Percentiles rank a stretch among this genome's conserved stretches.
phyloP scores from a whole-genome alignment of 2,113 vertebrate species.

The Circaetus gallicus region DNA sequence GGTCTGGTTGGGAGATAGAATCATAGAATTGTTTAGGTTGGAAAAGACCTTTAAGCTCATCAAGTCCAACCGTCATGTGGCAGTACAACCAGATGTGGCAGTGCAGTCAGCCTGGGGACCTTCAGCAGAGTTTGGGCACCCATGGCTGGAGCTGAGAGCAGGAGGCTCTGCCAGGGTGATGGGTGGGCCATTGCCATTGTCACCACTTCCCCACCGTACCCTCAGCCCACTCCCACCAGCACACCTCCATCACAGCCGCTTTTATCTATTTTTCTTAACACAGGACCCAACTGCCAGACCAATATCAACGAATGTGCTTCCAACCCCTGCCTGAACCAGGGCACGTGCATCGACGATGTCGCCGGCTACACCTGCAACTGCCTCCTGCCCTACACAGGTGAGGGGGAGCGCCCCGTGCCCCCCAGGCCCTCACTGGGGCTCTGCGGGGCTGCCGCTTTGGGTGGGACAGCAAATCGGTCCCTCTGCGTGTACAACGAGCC shows the following conservation, averaged over 20 bases:
- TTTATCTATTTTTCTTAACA: fast-evolving
- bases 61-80: too few species aligned
- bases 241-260: neutral
- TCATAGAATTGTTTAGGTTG: too few species aligned
- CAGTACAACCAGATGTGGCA: neutral
- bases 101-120: neutral
- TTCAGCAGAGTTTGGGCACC: neutral
- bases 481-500: fast-evolving
- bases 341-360: conserved; percentile 90
- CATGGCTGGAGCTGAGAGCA: neutral
- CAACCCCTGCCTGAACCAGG: conserved; percentile 95
- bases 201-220: fast-evolving
- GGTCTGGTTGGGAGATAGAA: neutral
- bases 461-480: neutral
- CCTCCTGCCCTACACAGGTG: conserved; percentile 91
- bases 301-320: conserved; percentile 97
- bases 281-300: conserved; percentile 94
- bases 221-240: neutral
- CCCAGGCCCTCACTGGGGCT: neutral
- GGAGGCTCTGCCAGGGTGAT: neutral
- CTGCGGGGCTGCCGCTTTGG: neutral
- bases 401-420: neutral
- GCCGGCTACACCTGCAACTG: conserved; percentile 96
- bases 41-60: too few species aligned
- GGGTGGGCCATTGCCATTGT: neutral